Evolutionary conservation across 1,140 invertebrate genomes (phyloP).

Genomic region (Rhysida immarginata): DNA sequence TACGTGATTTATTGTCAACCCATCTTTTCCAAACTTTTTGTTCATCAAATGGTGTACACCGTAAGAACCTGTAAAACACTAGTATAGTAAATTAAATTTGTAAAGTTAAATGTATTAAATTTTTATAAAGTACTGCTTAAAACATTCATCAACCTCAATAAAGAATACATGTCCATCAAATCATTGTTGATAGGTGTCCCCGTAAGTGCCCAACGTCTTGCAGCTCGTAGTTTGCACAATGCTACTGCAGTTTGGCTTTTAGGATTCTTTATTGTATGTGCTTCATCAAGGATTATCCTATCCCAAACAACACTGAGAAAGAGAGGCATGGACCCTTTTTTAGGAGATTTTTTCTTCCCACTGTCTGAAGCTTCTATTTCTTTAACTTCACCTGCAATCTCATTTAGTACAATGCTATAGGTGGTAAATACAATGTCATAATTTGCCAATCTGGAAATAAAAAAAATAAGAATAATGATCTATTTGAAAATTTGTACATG

Average conservation of each 20-base stretch:
- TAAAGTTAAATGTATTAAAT: neutral
- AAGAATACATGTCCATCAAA: conserved; percentile 69
- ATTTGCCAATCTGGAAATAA: conserved; percentile 28
- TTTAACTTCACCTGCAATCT: conserved; percentile 21
- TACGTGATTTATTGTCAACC: conserved; percentile 50
- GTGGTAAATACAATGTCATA: conserved; percentile 39
- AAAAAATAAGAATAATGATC: conserved; percentile 9
- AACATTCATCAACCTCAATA: conserved; percentile 40
- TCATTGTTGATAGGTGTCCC: conserved; percentile 94
- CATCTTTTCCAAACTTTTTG: conserved; percentile 43
- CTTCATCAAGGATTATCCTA: conserved; percentile 82
- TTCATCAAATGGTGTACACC: conserved; percentile 74
- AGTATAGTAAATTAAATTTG: neutral
- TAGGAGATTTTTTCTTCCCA: no score
- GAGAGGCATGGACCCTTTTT: conserved; percentile 31
- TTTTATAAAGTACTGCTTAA: no score
- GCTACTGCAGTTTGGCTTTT: conserved; percentile 56
- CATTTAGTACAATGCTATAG: conserved; percentile 33
- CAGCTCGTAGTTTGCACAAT: conserved; percentile 44
- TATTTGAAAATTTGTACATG: no score
- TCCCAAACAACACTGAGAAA: conserved; percentile 57
- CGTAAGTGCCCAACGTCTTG: conserved; percentile 67
- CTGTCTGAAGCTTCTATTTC: neutral
- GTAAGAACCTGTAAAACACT: conserved; percentile 39
- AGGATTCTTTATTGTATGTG: conserved; percentile 75